Conservation (phyloP, 2,113 vertebrate genomes). For the Abramis brama region DNA sequence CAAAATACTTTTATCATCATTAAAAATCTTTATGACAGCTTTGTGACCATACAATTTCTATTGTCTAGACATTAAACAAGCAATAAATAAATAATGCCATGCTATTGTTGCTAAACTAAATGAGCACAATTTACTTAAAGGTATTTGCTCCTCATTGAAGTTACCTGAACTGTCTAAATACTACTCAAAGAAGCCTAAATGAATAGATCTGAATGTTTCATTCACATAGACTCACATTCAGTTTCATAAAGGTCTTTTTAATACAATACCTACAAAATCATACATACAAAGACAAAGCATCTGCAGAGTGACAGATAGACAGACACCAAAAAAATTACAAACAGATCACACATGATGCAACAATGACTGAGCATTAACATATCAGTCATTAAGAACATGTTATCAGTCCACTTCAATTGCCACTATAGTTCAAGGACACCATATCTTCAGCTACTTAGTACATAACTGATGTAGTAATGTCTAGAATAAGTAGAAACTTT, state of each 20-base stretch:
- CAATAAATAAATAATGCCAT: not conserved
- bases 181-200: no score
- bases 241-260: not conserved
- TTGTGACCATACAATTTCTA: not conserved
- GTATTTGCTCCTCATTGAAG: no score
- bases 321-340: not conserved
- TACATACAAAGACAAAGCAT: not conserved
- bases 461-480: no score
- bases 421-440: not conserved
- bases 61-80: not conserved
- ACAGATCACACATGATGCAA: not conserved
- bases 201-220: not conserved
- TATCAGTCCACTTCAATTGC: not conserved
- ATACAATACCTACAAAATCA: not conserved
- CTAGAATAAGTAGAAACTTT: not conserved
- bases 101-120: not conserved
- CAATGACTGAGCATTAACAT: not conserved
- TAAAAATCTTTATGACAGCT: not conserved
- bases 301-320: not conserved
- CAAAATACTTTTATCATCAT: not conserved
- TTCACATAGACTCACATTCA: not conserved
- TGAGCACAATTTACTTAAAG: not conserved
- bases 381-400: slow-evolving; percentile 16
- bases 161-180: no score
- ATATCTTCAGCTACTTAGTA: not conserved